phyloP scores from a whole-genome alignment of 2,888 invertebrate genomes.

The Enoplolaimus lenunculus region DNA sequence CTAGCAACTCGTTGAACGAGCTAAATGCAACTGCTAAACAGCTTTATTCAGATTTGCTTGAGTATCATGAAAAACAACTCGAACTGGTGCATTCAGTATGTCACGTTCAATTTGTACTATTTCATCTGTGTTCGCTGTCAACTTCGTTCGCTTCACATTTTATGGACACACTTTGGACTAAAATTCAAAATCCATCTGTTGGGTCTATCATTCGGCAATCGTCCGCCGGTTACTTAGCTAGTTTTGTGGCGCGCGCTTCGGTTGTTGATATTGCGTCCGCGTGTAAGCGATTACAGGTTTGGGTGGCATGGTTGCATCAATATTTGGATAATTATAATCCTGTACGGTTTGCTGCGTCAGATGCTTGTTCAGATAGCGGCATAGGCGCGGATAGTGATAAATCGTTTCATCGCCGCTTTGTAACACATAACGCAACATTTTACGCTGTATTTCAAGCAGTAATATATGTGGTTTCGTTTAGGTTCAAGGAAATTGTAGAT shows the following conservation, averaged over 20 bases:
- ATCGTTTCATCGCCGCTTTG: not conserved
- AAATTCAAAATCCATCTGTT: conserved; percentile 54
- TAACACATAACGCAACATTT: conserved; percentile 51
- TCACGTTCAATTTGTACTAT: conserved; percentile 62
- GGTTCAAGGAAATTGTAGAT: conserved; percentile 64
- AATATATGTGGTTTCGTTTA: conserved; percentile 78
- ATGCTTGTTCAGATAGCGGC: too few relatives aligned
- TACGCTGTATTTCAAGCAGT: conserved; percentile 78
- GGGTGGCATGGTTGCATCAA: conserved; percentile 64
- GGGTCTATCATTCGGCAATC: conserved; percentile 55
- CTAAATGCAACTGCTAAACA: not conserved
- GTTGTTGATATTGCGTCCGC: conserved; percentile 8
- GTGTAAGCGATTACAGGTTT: not conserved
- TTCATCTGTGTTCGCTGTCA: conserved; percentile 56
- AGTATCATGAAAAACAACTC: conserved; percentile 63
- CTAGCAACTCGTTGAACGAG: not conserved
- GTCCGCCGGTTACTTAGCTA: conserved; percentile 59
- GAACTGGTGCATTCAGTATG: conserved; percentile 67
- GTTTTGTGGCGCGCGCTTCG: conserved; percentile 50
- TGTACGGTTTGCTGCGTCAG: conserved; percentile 51
- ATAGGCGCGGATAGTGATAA: too few relatives aligned
- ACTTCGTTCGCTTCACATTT: conserved; percentile 45
- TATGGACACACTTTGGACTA: conserved; percentile 58
- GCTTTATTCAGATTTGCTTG: conserved; percentile 52
- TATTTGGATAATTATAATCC: conserved; percentile 53